phyloP scores from a whole-genome alignment of 2,888 invertebrate species.

The Hartigia nigra region DNA sequence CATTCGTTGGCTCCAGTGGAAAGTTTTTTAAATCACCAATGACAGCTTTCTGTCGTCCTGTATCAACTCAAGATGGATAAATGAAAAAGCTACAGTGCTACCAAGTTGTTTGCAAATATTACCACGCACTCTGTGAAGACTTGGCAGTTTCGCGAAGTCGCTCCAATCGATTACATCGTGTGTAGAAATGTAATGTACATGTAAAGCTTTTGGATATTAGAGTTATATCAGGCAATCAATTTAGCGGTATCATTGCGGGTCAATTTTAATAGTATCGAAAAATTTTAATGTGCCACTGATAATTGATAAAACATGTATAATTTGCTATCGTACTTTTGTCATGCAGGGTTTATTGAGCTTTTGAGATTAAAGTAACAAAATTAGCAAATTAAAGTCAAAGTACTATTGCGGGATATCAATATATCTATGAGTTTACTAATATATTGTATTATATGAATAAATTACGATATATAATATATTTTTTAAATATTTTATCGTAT shows the following conservation, averaged over 20 bases:
- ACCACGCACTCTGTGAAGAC: neutral
- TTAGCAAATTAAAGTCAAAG: neutral
- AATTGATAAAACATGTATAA: neutral
- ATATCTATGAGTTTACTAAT: too few relatives aligned
- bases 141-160: neutral
- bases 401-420: neutral
- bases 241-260: neutral
- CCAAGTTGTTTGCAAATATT: neutral
- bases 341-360: neutral
- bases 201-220: neutral
- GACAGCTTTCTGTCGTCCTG: neutral
- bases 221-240: neutral
- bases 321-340: neutral
- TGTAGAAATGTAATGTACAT: neutral
- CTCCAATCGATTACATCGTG: neutral
- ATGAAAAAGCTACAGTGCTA: neutral
- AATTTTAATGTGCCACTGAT: neutral
- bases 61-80: neutral
- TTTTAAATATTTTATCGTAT: neutral
- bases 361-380: neutral
- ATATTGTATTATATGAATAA: neutral
- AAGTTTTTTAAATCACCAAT: neutral
- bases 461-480: neutral
- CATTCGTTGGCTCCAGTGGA: neutral
- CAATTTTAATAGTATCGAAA: neutral